Evolutionary conservation across 2,113 vertebrate genomes (phyloP).

Genomic region (Acanthochromis polyacanthus): DNA sequence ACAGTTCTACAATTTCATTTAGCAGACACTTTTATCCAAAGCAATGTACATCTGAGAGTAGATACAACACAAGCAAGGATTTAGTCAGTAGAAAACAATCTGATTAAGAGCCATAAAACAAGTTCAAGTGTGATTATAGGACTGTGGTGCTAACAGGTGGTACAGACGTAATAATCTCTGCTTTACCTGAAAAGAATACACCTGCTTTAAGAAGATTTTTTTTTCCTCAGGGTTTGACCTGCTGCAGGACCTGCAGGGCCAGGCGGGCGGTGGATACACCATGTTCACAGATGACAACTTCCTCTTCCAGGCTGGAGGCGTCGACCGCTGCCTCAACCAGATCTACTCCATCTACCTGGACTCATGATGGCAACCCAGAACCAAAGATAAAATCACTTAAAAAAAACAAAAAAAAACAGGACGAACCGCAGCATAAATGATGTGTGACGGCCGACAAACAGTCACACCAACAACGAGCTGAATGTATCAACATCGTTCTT

Average conservation of each 20-base stretch:
- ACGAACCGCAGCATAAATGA: neutral
- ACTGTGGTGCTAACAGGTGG: too few species aligned
- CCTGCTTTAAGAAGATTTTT: neutral
- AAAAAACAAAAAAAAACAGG: neutral
- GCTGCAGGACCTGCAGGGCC: constrained; percentile 75
- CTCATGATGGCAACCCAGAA: constrained; percentile 56
- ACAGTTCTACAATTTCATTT: too few species aligned
- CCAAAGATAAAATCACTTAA: neutral
- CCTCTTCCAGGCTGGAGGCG: constrained; percentile 75
- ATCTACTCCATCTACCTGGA: constrained; percentile 80
- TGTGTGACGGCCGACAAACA: constrained; percentile 13
- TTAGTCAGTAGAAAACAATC: too few species aligned
- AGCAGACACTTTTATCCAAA: too few species aligned
- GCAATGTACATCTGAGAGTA: too few species aligned
- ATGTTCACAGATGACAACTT: constrained; percentile 74
- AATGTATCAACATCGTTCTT: constrained; percentile 6
- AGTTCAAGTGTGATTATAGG: too few species aligned
- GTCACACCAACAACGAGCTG: neutral
- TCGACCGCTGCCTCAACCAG: constrained; percentile 79
- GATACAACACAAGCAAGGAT: too few species aligned
- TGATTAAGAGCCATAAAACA: too few species aligned
- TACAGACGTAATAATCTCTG: too few species aligned
- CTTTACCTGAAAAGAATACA: too few species aligned
- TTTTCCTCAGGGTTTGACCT: constrained; percentile 67
- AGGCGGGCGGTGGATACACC: constrained; percentile 59